phyloP scores from a whole-genome alignment of 2,888 invertebrate species.

The Thera britannica region DNA sequence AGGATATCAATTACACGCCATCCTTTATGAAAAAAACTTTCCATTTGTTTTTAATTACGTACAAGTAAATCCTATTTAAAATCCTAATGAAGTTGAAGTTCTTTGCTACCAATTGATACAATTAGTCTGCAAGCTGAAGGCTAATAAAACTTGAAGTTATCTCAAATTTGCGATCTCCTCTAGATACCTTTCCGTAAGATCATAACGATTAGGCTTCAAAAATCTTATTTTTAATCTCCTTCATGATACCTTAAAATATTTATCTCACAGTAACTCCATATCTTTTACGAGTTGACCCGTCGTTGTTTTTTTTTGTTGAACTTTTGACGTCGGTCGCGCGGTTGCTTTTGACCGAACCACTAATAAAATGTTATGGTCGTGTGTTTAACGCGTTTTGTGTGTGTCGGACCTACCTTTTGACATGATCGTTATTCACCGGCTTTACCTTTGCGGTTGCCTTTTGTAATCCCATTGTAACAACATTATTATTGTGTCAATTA shows the following conservation, averaged over 20 bases:
- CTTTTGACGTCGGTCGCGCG: slow-evolving; percentile 80
- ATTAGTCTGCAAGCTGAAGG: slow-evolving; percentile 24
- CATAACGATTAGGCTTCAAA: slow-evolving; percentile 28
- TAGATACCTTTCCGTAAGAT: neutral
- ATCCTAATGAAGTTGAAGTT: slow-evolving; percentile 43
- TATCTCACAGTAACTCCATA: slow-evolving; percentile 74
- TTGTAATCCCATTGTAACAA: slow-evolving; percentile 77
- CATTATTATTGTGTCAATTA: slow-evolving; percentile 82
- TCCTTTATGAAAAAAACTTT: slow-evolving; percentile 49
- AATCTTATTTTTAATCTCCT: slow-evolving; percentile 43
- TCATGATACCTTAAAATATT: slow-evolving; percentile 60
- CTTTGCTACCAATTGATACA: slow-evolving; percentile 33
- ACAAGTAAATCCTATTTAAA: slow-evolving; percentile 51
- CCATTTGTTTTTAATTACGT: slow-evolving; percentile 54
- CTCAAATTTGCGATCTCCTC: slow-evolving; percentile 16
- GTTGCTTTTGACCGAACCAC: slow-evolving; percentile 82
- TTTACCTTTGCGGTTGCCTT: slow-evolving; percentile 79
- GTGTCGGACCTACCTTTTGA: slow-evolving; percentile 83
- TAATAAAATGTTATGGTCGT: slow-evolving; percentile 85
- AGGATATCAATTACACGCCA: slow-evolving; percentile 62
- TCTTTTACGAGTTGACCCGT: slow-evolving; percentile 82
- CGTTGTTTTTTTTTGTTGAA: slow-evolving; percentile 76
- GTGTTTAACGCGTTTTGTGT: slow-evolving; percentile 83
- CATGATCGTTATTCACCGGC: slow-evolving; percentile 80
- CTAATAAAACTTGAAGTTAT: slow-evolving; percentile 20